Evolutionary conservation across 2,797 vertebrate genomes (phyloP).

Genomic region (Tauraco hartlaubi): DNA sequence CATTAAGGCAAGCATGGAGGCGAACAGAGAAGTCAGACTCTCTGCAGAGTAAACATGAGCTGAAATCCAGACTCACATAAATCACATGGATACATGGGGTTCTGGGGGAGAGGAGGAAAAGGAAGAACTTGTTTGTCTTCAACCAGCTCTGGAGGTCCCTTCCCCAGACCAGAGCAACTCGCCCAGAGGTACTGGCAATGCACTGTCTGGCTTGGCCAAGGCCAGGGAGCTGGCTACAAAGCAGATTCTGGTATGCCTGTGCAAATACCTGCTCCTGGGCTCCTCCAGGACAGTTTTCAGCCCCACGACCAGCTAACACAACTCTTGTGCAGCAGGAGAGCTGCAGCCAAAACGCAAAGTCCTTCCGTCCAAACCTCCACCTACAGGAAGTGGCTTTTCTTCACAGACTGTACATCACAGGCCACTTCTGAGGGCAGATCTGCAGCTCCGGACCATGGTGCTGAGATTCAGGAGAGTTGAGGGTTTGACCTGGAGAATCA

Average conservation of each 20-base stretch:
- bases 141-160: background rate
- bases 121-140: background rate
- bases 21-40: constrained; percentile 35
- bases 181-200: background rate
- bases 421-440: background rate
- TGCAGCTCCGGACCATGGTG: background rate
- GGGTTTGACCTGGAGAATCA: background rate
- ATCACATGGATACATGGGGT: background rate
- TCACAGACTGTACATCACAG: background rate
- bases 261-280: background rate
- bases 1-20: background rate
- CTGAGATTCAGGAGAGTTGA: background rate
- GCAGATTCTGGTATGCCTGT: fast-evolving
- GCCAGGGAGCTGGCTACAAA: background rate
- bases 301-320: background rate
- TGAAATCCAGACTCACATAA: constrained; percentile 33
- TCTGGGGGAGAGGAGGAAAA: background rate
- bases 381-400: background rate
- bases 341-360: background rate
- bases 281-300: background rate
- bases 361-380: background rate
- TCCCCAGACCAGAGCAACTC: background rate
- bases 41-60: background rate
- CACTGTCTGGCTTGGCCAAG: background rate
- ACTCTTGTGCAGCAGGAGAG: background rate